These are phyloP conservation scores for Australoheros scitulus DNA, from an alignment of 2,113 vertebrate genomes.

Conservation along the genomic window DNA sequence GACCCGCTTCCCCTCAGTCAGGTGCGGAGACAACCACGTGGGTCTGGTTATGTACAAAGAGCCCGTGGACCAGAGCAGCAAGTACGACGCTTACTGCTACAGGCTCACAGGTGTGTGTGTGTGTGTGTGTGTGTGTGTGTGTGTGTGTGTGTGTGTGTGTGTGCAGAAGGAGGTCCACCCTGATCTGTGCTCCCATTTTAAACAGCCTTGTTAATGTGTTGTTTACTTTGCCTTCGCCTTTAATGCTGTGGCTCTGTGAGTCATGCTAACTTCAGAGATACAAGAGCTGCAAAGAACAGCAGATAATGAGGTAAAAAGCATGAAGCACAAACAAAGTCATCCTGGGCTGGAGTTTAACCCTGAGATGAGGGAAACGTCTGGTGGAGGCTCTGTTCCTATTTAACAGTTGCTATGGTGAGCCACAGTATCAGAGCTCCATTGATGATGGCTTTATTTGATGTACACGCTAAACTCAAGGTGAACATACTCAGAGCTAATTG, in stretches of 20 bases:
- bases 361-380: neutral
- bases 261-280: neutral
- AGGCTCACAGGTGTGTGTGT: constrained; percentile 78
- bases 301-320: neutral
- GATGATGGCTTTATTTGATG: neutral
- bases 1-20: constrained; percentile 82
- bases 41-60: constrained; percentile 87
- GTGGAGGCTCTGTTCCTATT: too few species aligned
- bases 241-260: neutral
- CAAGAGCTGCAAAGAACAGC: neutral
- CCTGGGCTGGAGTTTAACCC: neutral
- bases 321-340: neutral
- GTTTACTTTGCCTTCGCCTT: neutral
- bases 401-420: neutral
- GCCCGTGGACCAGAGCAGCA: constrained; percentile 71
- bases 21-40: constrained; percentile 85
- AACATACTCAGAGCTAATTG: neutral
- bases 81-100: constrained; percentile 94
- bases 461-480: neutral
- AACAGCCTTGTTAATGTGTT: too few species aligned
- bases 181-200: neutral
- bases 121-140: neutral
- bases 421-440: neutral
- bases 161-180: neutral
- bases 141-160: too few species aligned